These are phyloP conservation scores for Paraescarpia echinospica DNA, from an alignment of 1,140 invertebrate species.

Conservation along the genomic window DNA sequence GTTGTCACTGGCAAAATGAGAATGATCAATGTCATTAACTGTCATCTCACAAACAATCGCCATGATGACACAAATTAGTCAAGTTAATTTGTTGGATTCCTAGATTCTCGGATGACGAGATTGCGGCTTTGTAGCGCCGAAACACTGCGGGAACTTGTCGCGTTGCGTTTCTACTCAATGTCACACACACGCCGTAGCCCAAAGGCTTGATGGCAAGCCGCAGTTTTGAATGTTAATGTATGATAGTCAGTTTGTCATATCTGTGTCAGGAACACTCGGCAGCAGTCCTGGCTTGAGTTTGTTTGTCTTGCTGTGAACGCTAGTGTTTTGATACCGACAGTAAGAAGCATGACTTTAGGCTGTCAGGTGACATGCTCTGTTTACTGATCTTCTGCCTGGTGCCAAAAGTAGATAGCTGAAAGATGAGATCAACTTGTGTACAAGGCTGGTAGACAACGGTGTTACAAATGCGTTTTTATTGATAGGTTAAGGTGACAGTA, in stretches of 20 bases:
- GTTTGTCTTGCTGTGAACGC: background rate
- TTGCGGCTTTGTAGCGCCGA: background rate
- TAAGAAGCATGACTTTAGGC: background rate
- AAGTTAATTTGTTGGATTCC: background rate
- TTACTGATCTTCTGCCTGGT: background rate
- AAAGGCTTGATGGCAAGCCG: background rate
- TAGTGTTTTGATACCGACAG: background rate
- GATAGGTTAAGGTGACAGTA: background rate
- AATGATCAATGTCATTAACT: background rate
- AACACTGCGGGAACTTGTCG: background rate
- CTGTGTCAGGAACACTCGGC: background rate
- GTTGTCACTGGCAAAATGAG: background rate
- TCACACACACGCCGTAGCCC: background rate
- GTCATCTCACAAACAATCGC: too few relatives aligned
- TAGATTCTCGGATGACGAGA: background rate
- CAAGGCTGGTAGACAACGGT: background rate
- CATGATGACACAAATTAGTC: too few relatives aligned
- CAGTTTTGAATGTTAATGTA: background rate
- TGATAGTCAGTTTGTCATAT: background rate
- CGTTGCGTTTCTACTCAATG: background rate
- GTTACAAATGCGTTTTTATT: slow-evolving; percentile 6
- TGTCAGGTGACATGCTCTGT: background rate
- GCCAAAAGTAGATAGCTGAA: background rate
- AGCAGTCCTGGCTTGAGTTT: background rate
- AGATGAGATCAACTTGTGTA: background rate